Evolutionary conservation across 2,888 invertebrate species (phyloP), one percentile per base, ranked within the genome.

Genomic region (Eupithecia pulchellata): DNA sequence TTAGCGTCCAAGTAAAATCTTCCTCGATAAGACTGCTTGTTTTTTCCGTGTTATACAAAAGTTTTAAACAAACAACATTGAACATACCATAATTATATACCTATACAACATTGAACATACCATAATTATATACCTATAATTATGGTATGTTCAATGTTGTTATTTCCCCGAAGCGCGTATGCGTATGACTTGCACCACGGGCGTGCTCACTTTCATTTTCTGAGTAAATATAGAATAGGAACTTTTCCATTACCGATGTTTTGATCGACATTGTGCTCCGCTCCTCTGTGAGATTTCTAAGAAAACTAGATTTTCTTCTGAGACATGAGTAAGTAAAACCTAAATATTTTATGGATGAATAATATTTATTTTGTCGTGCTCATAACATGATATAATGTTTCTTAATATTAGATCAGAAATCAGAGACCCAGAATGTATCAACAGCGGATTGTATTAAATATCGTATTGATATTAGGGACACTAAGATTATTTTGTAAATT

Each of bases 201-300:
- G 14, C 67, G 57, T 47, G 77, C 78, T 78, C 80, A 84, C 82
- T 87, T 87, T 88, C 86, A 87, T 90, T 89, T 88, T 85, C 82
- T 84, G 83, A 89, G 88, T 86, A 88, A 90, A 90, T 86, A 89
- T 84, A 82, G 79, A 78, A 78, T 82, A 79, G 83, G 83, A 86
- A 87, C 84, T 86, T 89, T 89, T 86, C 86, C 87, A 87, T 89
- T 88, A 87, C 85, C 81, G 79, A 82, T 86, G 82, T 88, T 87
- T 86, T 83, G 80, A 86, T 85, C 82, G 81, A 84, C 81, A 82
- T 83, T 85, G 86, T 77, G 78, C 81, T 78, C 73, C 80, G 79
- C 71, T 70, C 68, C 32, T 30, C 29, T 68, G 30, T 47, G 65
- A 64, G 73, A 74, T 76, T 72, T 72, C 32, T 64, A 27, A 62